Base-by-base conservation (phyloP, 2,113 vertebrate genomes). In the Malurus elegans region DNA sequence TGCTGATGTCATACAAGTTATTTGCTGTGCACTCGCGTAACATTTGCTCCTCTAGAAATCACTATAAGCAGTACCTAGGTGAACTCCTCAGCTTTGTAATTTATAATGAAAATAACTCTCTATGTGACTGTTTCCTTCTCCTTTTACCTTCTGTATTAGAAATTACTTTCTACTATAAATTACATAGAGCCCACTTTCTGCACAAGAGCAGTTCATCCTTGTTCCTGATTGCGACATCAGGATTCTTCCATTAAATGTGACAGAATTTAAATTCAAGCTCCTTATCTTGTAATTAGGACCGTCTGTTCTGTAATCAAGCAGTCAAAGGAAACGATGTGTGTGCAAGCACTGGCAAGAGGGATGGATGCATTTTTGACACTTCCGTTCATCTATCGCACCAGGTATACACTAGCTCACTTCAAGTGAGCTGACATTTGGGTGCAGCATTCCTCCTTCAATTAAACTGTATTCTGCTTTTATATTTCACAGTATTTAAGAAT, bases 251-350 rank as follows among this genome's bases (percentile, higher is more conserved):
- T 62, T 79, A 74, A 92, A 89, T 26, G 40, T 2, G 2, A 76
- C 45, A 54, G 47, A 83, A 75, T 57, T 91, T 66, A 90, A 95
- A 90, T 82, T 70, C 58, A 82, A 87, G 29, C 47, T 94, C 64
- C 71, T 94, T 93, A 88, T 29, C 64, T 88, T 82, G 67, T 66
- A 79, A 80, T 94, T 87, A 90, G 78, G 32, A 70, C 90, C 29
- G 79, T 76, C 87, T 93, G 57, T 25, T 91, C 88, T 87, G 75
- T 76, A 93, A 95, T 91, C 80, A 92, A 45, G 62, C 38, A 88
- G 51, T 38, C 78, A 48, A 83, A 87, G 79, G 62, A 87, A 92
- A 88, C 1, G 0, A 62, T 51, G 32, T 13, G 31, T 47, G n/a
- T 42, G 25, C 29, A 93, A 74, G 54, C 23, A 54, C 36, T 40